Base-by-base conservation (phyloP, 2,797 vertebrate genomes). In the Geotrypetes seraphini region DNA sequence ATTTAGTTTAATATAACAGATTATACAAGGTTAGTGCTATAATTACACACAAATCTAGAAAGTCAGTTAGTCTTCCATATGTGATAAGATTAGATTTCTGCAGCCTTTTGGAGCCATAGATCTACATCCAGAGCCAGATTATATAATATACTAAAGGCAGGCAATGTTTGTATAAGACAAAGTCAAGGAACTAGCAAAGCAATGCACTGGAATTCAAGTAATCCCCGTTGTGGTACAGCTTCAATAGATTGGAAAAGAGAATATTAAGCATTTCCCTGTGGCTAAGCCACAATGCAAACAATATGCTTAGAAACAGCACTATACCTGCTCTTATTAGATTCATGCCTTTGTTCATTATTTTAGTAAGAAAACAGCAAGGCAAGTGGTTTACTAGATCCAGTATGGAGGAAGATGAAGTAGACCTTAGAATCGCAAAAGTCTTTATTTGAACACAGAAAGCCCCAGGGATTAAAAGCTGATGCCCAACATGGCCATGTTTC, bases 161-260 rank as follows among this genome's bases (percentile, higher is more conserved):
- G 32, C n/a, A 44, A 27, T 56, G 28, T 57, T 68, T 60, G 28
- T 23, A 36, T 22, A 53, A 49, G 45, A 28, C 39, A 54, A 56
- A 53, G 50, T 57, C 65, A 66, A 47, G 28, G 31, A n/a, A n/a
- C n/a, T n/a, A n/a, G n/a, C n/a, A n/a, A 44, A 7, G 2, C 3
- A 0, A 59, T 53, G 54, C 42, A 29, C 29, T 28, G 20, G 29
- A 54, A 33, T 21, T 28, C 25, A 16, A 41, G 32, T 36, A 37
- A 16, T 22, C 8, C 5, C 10, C n/a, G 25, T 16, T 1, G n/a
- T n/a, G 4, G 2, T 5, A 9, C 8, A 31, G 18, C 25, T 45
- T 36, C 52, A 38, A 40, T 31, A 39, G 36, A 25, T 32, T 31
- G 16, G 5, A 54, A 8, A 7, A 36, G 16, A 49, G 3, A 12